phyloP scores from a whole-genome alignment of 2,888 invertebrate genomes.

The Petrolisthes manimaculis region DNA sequence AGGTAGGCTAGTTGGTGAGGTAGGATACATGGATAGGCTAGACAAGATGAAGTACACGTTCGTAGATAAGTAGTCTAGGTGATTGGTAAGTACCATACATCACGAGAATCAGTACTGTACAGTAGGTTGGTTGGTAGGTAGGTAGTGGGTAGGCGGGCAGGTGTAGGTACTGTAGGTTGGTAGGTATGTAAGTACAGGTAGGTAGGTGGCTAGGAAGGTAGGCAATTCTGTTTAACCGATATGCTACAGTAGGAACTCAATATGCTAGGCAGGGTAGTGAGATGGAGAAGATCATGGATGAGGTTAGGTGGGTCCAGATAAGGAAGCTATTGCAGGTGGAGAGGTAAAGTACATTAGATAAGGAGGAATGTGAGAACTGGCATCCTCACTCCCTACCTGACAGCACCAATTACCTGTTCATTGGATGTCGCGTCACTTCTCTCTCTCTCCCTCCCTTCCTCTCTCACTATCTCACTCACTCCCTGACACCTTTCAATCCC shows the following conservation, averaged over 20 bases:
- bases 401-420: not conserved
- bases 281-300: not conserved
- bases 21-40: not conserved
- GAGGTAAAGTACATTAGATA: not conserved
- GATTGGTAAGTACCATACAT: not conserved
- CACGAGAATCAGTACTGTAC: not conserved
- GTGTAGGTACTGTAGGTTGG: too few species aligned
- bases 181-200: not conserved
- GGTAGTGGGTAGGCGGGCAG: not conserved
- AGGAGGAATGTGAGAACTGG: not conserved
- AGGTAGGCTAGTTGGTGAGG: not conserved
- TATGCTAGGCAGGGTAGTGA: not conserved
- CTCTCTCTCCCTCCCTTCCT: conserved; percentile 15
- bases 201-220: not conserved
- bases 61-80: not conserved
- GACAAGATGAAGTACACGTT: not conserved
- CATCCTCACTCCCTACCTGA: not conserved
- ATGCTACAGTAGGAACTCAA: not conserved
- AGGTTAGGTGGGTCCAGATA: not conserved
- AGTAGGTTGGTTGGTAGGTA: not conserved
- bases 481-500: not conserved
- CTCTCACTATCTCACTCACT: not conserved
- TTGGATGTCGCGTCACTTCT: not conserved
- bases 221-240: not conserved
- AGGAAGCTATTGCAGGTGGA: not conserved